Evolutionary conservation across 2,797 vertebrate species (phyloP), one percentile per base, ranked within the genome.

Genomic region (Gymnothorax reevesii): DNA sequence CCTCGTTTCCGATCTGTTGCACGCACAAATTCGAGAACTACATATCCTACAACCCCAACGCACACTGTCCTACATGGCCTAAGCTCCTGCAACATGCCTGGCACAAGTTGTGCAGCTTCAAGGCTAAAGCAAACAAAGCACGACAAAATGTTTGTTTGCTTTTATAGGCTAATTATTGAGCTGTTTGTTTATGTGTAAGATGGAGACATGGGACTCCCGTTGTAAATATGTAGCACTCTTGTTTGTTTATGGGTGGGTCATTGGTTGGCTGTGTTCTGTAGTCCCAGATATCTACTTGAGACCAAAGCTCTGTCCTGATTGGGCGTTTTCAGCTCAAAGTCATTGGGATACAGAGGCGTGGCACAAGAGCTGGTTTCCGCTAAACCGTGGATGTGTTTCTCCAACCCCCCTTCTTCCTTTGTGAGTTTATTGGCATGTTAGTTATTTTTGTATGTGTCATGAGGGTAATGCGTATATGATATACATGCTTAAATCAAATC

Each of bases 41-140:
- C 64, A 17, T 54, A 69, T 55, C 83, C 83, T 49, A 84, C 9
- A 71, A 84, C 71, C 13, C 83, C 52, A 22, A 5, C 15, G 10
- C 83, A 54, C 60, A 84, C 13, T 12, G 25, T 42, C 27, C 82
- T 60, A n/a, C 80, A 59, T 83, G 60, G 13, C 82, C 90, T 85
- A 0, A 90, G 88, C 90, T 57, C 64, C 66, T 66, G 57, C 59
- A 73, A 4, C 25, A 42, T 75, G 33, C 25, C 13, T 6, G 22
- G 77, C 22, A 80, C n/a, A n/a, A 33, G n/a, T 80, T 80, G 17
- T 55, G 52, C 49, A 49, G 13, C 3, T 33, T 42, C 52, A 22
- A 62, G 84, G 77, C 57, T 55, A 49, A 52, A 60, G n/a, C 57
- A 73, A 54, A 57, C 33, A 66, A 49, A 84, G 57, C 42, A 69